Conservation (phyloP, 2,113 vertebrate species). For the Pitta sordida region DNA sequence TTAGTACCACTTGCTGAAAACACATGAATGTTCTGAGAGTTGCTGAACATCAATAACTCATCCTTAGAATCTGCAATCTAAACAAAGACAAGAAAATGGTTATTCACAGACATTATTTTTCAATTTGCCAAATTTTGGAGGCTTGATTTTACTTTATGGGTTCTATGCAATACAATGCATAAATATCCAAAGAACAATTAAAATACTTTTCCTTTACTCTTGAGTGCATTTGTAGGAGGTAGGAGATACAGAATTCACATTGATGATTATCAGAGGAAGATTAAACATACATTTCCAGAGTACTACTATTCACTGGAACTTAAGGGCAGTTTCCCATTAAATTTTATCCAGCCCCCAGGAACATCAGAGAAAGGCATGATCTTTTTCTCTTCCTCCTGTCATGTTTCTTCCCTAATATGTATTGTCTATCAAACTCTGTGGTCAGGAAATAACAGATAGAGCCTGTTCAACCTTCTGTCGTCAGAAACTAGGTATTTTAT, state of each 20-base stretch:
- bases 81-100: background rate
- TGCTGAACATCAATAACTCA: conserved; percentile 79
- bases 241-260: background rate
- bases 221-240: background rate
- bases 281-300: background rate
- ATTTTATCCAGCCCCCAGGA: background rate
- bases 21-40: conserved; percentile 62
- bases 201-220: background rate
- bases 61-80: conserved; percentile 85
- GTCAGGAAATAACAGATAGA: background rate
- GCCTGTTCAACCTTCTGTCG: background rate
- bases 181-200: background rate
- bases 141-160: background rate
- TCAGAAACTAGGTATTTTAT: background rate
- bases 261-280: background rate
- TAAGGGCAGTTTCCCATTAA: background rate
- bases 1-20: conserved; percentile 60
- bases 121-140: background rate
- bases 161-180: background rate
- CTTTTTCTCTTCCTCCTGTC: background rate
- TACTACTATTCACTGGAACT: background rate
- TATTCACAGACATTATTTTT: background rate
- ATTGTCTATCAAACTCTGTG: background rate
- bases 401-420: background rate
- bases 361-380: background rate